Evolutionary conservation across 35 echinoderm and acorn worm genomes (phyloP), one percentile per base, ranked within the genome.

Genomic region (Apostichopus japonicus): DNA sequence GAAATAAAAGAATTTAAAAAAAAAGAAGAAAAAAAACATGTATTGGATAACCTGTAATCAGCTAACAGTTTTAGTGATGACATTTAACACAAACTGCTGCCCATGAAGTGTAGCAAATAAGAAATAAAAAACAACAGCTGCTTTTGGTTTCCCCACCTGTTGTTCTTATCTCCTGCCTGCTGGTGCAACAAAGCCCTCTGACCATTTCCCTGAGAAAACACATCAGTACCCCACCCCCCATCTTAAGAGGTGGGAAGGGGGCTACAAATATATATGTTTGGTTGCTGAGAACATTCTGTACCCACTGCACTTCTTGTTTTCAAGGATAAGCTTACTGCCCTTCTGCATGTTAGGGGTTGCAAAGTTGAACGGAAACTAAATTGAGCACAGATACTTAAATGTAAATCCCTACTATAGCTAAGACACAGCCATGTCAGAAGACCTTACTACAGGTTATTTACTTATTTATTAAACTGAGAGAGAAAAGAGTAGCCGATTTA

Each of bases 101-200:
- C 79, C 79, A 17, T 83, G 79, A 83, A 83, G 79, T 83, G 79
- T 83, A 83, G 79, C 79, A 83, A 83, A 83, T 33, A 83, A 83
- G 77, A 79, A 79, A 55, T 54, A 53, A 54, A 83, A 83, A 54
- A 83, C 79, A 83, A 54, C 79, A 83, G 79, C 79, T 83, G 79
- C 79, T 83, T 83, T 54, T 54, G 79, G 79, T 19, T 44, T 83
- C n/a, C 79, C 79, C 54, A 67, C 63, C 33, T 83, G 79, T 83
- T 83, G 79, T 83, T 54, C 15, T 55, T 83, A 83, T 14, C 24
- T 83, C 25, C 79, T 83, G 44, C n/a, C 14, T 14, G 54, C 27
- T 17, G 79, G 51, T 33, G 9, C 63, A 15, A 67, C 19, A 67
- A 67, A 67, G 19, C 52, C 79, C 51, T 52, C 79, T 55, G 51